Evolutionary conservation across 2,797 vertebrate genomes (phyloP).

Genomic region (Morus bassanus): DNA sequence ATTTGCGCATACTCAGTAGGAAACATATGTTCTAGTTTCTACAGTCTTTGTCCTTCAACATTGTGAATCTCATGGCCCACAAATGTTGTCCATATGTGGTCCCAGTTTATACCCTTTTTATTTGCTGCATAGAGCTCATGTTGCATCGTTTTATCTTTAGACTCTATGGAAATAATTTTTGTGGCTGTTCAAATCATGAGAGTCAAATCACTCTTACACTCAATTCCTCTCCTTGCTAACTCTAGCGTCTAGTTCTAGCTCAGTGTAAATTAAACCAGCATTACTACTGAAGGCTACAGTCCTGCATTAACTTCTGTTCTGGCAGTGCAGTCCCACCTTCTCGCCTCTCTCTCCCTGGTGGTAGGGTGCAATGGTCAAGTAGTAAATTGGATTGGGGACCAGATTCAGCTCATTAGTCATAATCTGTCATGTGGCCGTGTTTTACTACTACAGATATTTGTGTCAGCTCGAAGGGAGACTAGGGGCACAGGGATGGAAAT

Average conservation of each 20-base stretch:
- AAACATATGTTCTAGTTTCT: background rate
- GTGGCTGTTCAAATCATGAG: background rate
- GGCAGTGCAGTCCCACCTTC: background rate
- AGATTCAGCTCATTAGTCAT: background rate
- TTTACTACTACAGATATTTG: background rate
- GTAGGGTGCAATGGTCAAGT: background rate
- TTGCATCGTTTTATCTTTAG: background rate
- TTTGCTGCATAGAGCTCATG: background rate
- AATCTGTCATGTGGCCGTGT: background rate
- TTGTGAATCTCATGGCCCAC: background rate
- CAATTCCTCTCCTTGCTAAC: background rate
- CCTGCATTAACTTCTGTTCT: background rate
- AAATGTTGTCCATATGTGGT: background rate
- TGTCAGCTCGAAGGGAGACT: background rate
- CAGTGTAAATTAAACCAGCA: accelerated
- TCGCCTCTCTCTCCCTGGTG: background rate
- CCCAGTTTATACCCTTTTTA: background rate
- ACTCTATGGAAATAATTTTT: background rate
- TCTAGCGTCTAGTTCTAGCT: background rate
- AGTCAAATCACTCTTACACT: background rate
- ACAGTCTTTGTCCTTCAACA: background rate
- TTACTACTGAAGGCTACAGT: background rate
- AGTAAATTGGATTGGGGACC: background rate
- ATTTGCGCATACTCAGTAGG: background rate
- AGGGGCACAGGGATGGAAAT: background rate